Base-by-base conservation (phyloP, 2,888 invertebrate species). In the Orchestes rusci region DNA sequence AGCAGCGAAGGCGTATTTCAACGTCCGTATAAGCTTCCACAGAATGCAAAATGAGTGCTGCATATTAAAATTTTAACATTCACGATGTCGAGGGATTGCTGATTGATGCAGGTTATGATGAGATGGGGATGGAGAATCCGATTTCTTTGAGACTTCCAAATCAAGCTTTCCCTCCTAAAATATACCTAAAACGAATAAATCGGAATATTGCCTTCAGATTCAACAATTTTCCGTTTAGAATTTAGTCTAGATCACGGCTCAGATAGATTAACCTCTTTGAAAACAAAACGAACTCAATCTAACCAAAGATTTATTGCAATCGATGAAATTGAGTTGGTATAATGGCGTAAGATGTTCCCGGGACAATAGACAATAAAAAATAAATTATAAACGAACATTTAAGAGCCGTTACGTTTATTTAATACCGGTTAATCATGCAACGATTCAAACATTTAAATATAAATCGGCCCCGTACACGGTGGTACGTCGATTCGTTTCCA, bases 371-470 rank as follows among this genome's bases (percentile, higher is more conserved):
- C 63, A 57, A 63, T 63, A 66, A 66, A 65, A 66, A 68, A 66
- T 68, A 68, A 67, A 68, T 68, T 68, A 68, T 67, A 68, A 68
- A 63, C 62, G 52, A 66, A 43, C 63, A 64, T 65, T 65, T 62
- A 59, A 65, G 64, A 65, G 66, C 63, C 64, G 62, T 65, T 65
- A 65, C 65, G 64, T 68, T 67, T 67, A 35, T 68, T 68, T 69
- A 69, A 69, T 69, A 68, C 65, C 60, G 58, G 63, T 61, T 68
- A 69, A 69, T 69, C 69, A 69, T 69, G 69, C 69, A 44, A 51
- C 38, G 41, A 38, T 18, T 19, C 16, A 30, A 66, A 67, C 64
- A 68, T 68, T 69, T 69, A 69, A 69, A 69, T 69, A 67, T 67
- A 68, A 66, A 68, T 65, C 66, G 59, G 59, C 64, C 66, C 65